Base-by-base conservation (phyloP, 2,888 invertebrate species). In the Drosophila kokeensis region DNA sequence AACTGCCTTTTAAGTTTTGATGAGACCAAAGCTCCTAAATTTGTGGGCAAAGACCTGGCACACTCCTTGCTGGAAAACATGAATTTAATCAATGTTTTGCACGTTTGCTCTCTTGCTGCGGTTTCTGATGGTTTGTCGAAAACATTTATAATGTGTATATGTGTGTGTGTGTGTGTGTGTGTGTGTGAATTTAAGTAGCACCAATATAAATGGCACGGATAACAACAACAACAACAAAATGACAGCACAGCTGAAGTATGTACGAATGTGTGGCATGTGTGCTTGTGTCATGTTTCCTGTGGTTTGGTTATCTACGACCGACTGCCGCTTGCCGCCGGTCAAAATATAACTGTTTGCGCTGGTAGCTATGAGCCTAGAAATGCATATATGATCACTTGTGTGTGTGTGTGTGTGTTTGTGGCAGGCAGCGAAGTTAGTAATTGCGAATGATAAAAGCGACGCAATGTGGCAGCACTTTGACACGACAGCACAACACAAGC, bases 1-100 rank as follows among this genome's bases (percentile, higher is more conserved):
- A 87, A 87, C 78, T 73, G 79, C 72, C 80, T 76, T 82, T 86
- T 82, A 87, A 88, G 83, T 87, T 87, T 86, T 86, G 79, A 86
- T 82, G 73, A 85, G 71, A 69, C 76, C 74, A 72, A 49, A 61
- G 36, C 42, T 36, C 40, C 59, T 45, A 64, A 74, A 68, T 40
- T 68, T 73, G 42, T 32, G 40, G 29, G 50, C 40, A 71, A 68
- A 68, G 55, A 68, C 66, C 49, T 50, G 67, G 55, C 68, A 66
- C 54, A 27, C 24, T 40, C 30, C 68, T 29, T 42, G 21, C 29
- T 42, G 64, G 34, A 62, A 58, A 69, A 66, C 65, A 75, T 60
- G 66, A 79, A 75, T 79, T 76, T 81, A 81, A 81, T 81, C 81
- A 81, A 81, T 76, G 76, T 73, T 69, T 69, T 63, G 34, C 69